Evolutionary conservation across 2,113 vertebrate genomes (phyloP).

Genomic region (Hystrix cristata): DNA sequence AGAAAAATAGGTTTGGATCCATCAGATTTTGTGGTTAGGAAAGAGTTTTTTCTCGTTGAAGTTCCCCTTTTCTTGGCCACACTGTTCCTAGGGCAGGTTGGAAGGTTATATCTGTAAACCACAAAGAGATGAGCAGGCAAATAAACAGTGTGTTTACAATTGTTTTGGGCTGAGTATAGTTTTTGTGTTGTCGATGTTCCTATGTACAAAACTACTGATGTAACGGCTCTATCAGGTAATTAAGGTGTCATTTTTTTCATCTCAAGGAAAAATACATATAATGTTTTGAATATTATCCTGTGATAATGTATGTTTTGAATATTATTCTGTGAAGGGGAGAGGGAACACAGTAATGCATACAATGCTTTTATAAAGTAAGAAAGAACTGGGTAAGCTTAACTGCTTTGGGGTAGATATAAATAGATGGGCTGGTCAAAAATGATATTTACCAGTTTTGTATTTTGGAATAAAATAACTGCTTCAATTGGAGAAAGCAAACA

Average conservation of each 20-base stretch:
- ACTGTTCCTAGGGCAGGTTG: neutral
- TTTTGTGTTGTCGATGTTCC: neutral
- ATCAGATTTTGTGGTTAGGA: neutral
- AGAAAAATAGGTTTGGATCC: neutral
- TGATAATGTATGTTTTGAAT: constrained; percentile 3
- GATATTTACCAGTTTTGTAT: neutral
- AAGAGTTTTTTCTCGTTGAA: neutral
- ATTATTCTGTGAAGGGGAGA: neutral
- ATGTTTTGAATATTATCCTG: neutral
- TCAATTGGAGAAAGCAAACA: neutral
- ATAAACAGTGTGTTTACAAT: neutral
- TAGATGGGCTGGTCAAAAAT: neutral
- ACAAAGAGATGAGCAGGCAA: neutral
- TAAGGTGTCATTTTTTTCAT: constrained; percentile 30
- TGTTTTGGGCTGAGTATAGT: neutral
- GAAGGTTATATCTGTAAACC: neutral
- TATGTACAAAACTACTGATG: neutral
- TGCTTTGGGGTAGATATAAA: neutral
- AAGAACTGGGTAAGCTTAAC: neutral
- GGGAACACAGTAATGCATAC: neutral
- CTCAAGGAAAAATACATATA: neutral
- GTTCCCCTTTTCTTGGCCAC: neutral
- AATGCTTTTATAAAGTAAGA: constrained; percentile 22
- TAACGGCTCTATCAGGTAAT: constrained; percentile 4
- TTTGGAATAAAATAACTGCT: neutral